Base-by-base conservation (phyloP, 1,140 invertebrate species). In the Sinella curviseta region DNA sequence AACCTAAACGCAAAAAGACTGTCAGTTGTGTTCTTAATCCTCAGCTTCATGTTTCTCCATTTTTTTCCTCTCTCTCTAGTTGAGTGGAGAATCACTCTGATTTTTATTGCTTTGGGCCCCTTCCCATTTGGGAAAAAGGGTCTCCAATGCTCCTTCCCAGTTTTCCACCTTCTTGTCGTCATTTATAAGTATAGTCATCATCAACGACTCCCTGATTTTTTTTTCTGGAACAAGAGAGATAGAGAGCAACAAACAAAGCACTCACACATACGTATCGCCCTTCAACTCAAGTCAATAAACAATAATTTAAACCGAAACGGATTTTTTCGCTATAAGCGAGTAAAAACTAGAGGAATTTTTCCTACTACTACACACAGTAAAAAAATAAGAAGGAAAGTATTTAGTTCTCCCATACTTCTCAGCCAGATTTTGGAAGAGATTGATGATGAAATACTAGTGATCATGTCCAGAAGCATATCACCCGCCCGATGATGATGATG, bases 401-500 rank as follows among this genome's bases (percentile, higher is more conserved):
- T n/a, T n/a, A n/a, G n/a, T n/a, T n/a, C n/a, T n/a, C n/a, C n/a
- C n/a, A n/a, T n/a, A n/a, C 20, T 48, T 48, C 39, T 48, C 39
- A 48, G 20, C 8, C 39, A 8, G 39, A 48, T 48, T 48, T 48
- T 48, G 20, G 39, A 48, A 20, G 57, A 60, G 57, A 60, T 60
- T 60, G 57, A 60, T 60, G 57, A 60, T 48, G 39, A 48, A 20
- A 60, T 31, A n/a, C n/a, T n/a, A 33, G 65, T 70, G 65, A 70
- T 70, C 65, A 31, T 70, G 65, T 70, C 65, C 65, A 70, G 65
- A 33, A 70, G 65, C 65, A 33, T 70, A 17, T 70, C 39, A 48
- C 39, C 20, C 39, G 39, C 39, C 39, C 20, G 39, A 8, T 20
- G 39, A 48, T 48, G 39, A 48, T 48, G 39, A 48, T 12, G 30